Evolutionary conservation across 1,140 invertebrate genomes (phyloP).

Genomic region (Belonocnema kinseyi): DNA sequence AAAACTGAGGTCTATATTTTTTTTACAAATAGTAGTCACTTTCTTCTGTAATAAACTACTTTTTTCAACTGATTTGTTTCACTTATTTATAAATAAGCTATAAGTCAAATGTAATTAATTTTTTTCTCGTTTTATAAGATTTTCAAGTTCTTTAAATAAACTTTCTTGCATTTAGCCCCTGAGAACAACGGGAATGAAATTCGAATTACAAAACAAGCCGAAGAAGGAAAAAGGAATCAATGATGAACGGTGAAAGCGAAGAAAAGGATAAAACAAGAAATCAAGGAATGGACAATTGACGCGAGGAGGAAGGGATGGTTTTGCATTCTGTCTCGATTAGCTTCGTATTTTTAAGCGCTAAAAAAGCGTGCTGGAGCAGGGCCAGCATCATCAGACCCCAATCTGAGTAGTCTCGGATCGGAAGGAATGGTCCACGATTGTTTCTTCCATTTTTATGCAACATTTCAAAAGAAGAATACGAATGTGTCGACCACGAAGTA

Average conservation of each 20-base stretch:
- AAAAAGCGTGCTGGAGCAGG: constrained; percentile 42
- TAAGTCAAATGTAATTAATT: too few relatives aligned
- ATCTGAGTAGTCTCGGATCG: constrained; percentile 13
- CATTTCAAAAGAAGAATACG: not conserved
- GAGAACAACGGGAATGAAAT: not conserved
- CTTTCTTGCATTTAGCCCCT: not conserved
- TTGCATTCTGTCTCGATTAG: constrained; percentile 49
- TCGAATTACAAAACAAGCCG: not conserved
- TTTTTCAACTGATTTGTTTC: too few relatives aligned
- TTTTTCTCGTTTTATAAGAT: too few relatives aligned
- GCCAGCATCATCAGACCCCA: constrained; percentile 42
- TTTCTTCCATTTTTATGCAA: constrained; percentile 11
- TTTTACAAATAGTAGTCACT: too few relatives aligned
- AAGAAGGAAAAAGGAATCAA: constrained; percentile 24
- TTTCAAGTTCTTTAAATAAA: not conserved
- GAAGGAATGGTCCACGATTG: constrained; percentile 33
- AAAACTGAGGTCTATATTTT: too few relatives aligned
- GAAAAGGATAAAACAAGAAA: constrained; percentile 41
- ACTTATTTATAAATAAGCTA: too few relatives aligned
- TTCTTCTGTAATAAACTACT: too few relatives aligned
- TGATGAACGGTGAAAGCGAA: constrained; percentile 31
- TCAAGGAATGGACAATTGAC: constrained; percentile 35
- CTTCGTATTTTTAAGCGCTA: constrained; percentile 56
- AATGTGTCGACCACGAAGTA: not conserved
- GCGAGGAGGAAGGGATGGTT: constrained; percentile 14